Percentiles rank a stretch among this genome's conserved stretches.
These are phyloP conservation scores for Polietes domitor DNA, from an alignment of 2,888 invertebrate genomes.

Conservation along the genomic window DNA sequence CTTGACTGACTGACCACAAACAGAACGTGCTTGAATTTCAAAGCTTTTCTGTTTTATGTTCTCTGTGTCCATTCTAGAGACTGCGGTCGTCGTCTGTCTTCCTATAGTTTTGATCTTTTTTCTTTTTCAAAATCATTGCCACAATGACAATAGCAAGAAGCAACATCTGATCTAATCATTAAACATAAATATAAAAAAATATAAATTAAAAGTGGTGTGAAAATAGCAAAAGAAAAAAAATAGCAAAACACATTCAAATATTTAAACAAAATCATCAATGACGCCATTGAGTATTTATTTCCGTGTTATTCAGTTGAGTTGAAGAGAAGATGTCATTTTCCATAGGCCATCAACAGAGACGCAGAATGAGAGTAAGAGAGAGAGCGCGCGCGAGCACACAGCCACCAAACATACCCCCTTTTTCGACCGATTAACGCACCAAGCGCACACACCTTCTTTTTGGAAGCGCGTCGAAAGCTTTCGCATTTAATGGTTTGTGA, in stretches of 20 bases:
- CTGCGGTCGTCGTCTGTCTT: too few species aligned
- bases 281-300: constrained; percentile 11
- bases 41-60: background rate
- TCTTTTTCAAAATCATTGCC: constrained; percentile 21
- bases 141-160: background rate
- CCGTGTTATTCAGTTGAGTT: too few species aligned
- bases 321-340: background rate
- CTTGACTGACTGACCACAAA: background rate
- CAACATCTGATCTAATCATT: background rate
- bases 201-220: background rate
- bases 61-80: too few species aligned
- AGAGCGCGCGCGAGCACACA: background rate
- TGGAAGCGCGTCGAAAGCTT: background rate
- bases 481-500: background rate
- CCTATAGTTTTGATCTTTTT: background rate
- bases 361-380: too few species aligned
- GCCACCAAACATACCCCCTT: background rate
- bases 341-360: background rate
- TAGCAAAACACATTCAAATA: background rate
- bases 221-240: background rate
- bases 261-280: constrained; percentile 1
- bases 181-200: background rate
- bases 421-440: background rate
- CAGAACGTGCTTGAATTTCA: background rate
- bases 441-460: constrained; percentile 9